These are phyloP conservation scores for Gryllus longicercus DNA, from an alignment of 2,888 invertebrate genomes.

Conservation along the genomic window DNA sequence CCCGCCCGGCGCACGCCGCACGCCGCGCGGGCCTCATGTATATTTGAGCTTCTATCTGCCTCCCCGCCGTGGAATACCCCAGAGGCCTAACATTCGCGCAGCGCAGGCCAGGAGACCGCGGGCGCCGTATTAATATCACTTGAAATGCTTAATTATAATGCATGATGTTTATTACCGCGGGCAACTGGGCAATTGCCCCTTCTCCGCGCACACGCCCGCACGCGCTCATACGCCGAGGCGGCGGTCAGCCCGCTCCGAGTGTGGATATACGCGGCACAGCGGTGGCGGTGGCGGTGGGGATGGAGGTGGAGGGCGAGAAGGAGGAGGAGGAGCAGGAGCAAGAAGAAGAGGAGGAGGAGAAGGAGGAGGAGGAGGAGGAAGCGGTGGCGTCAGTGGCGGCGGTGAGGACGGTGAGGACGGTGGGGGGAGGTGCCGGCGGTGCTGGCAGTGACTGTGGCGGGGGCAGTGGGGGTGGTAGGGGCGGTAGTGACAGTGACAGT, in stretches of 20 bases:
- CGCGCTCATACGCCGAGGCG: too few species aligned
- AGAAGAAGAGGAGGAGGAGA: too few species aligned
- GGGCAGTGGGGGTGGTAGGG: background rate
- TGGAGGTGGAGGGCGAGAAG: background rate
- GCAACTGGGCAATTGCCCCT: slow-evolving; percentile 6
- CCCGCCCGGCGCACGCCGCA: too few species aligned
- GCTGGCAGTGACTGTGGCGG: background rate
- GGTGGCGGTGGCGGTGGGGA: background rate
- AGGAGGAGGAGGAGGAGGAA: background rate
- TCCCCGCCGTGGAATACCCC: too few species aligned
- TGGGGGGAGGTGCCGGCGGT: too few species aligned
- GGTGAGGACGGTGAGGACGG: too few species aligned
- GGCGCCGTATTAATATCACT: background rate
- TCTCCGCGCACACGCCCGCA: too few species aligned
- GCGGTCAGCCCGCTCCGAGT: too few species aligned
- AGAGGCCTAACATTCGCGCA: too few species aligned
- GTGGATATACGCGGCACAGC: background rate
- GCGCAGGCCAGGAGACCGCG: background rate
- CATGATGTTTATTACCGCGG: background rate
- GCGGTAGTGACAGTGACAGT: background rate
- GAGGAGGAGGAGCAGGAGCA: too few species aligned
- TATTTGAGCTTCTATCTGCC: too few species aligned
- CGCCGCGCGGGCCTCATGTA: too few species aligned
- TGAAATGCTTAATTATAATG: slow-evolving; percentile 11
- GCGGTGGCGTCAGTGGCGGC: background rate